Evolutionary conservation across 2,797 vertebrate species (phyloP), one percentile per base, ranked within the genome.

Genomic region (Sebastes cheni): DNA sequence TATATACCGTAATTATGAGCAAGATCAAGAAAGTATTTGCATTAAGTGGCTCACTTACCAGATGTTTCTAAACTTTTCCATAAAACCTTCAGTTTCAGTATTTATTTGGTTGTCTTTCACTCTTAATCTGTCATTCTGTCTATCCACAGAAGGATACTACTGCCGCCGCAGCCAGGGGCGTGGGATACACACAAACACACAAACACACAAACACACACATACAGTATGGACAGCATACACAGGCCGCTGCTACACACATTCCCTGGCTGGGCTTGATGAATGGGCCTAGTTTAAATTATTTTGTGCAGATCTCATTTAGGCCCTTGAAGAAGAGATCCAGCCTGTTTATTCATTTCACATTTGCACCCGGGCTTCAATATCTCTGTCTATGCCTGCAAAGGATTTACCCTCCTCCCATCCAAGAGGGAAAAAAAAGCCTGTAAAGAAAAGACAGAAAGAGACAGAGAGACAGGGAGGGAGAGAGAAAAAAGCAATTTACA

Each of bases 281-380:
- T 96, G 95, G 95, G 93, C 93, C 94, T 93, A 95, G 94, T 95
- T 96, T 95, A 96, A 96, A 96, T 95, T 95, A 96, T 96, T 96
- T 96, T 94, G 93, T 95, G 94, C 94, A 96, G 95, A 96, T 96
- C 95, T 96, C 95, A 96, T 96, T 96, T 96, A 96, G 94, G 91
- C 92, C 93, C 94, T 96, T 96, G 95, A 96, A 96, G 95, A 96
- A 96, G 95, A 96, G 93, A 96, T 96, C 94, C 93, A 94, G 94
- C 92, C 94, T 96, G 95, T 96, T 96, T 96, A 96, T 96, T 96
- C 95, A 95, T 95, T 96, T 96, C 92, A 95, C 94, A 96, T 96
- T 96, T 95, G 92, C 95, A 95, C 94, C 92, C 85, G 73, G 89
- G 92, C 93, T 96, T 94, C 95, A 96, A 96, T 96, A 96, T 96